Base-by-base conservation (phyloP, 2,888 invertebrate species). In the Reticulitermes lucifugus region DNA sequence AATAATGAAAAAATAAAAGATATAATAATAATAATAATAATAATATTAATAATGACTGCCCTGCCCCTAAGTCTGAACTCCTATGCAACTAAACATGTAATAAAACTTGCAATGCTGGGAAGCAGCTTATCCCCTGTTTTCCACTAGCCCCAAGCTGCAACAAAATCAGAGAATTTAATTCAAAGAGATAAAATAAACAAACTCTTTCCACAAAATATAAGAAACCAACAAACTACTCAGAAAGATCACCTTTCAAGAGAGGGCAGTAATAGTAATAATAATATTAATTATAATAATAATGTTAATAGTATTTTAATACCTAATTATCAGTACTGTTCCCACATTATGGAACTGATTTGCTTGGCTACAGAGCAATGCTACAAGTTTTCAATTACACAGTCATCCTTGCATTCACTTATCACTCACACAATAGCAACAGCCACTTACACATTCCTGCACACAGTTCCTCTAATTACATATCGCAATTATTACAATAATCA, bases 251-350 rank as follows among this genome's bases (percentile, higher is more conserved):
- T 70, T 81, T 77, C 9, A 81, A 81, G 81, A 70, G 81, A 81
- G 81, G 81, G 70, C 81, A 81, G 43, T 81, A 81, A 81, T 81
- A 65, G 12, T 43, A 81, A 35, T 81, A 70, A 41, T 43, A 70
- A 14, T 65, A 41, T 22, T 65, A n/a, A n/a, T 81, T 25, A 79
- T 79, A n/a, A 84, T 70, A 70, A 65, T 79, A 70, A 79, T 35
- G 35, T 35, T 35, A 35, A 35, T 35, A 7, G n/a, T 55, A 43
- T 85, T 83, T 83, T 85, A 85, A 85, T 84, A 85, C 85, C 83
- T 85, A 86, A 86, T 79, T 86, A 86, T 86, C 86, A 86, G 86
- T 86, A 86, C 86, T 86, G 86, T 86, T 86, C 86, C 86, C 81
- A 43, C 81, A 70, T 65, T 12, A n/a, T 70, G 81, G 81, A 81